phyloP scores from a whole-genome alignment of 2,888 invertebrate species.

The Pediacus dermestoides region DNA sequence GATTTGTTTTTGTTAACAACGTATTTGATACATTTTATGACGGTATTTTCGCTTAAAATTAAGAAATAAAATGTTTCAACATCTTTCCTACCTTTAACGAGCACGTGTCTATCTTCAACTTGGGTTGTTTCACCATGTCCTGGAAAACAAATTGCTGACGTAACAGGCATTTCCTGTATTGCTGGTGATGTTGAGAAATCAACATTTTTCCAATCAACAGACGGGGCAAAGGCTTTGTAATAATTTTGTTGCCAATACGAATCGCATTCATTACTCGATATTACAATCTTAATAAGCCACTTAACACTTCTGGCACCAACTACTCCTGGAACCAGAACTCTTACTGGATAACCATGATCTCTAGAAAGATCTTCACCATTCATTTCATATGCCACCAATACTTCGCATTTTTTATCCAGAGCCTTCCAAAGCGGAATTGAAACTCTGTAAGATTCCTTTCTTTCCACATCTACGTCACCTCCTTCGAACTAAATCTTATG shows the following conservation, averaged over 20 bases:
- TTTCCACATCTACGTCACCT: constrained; percentile 79
- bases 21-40: too few species aligned
- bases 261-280: constrained; percentile 78
- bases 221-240: constrained; percentile 88
- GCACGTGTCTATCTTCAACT: constrained; percentile 53
- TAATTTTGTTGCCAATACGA: constrained; percentile 97
- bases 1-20: too few species aligned
- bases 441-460: constrained; percentile 81
- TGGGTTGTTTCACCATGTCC: constrained; percentile 58
- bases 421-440: constrained; percentile 84
- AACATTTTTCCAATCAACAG: constrained; percentile 81
- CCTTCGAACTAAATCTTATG: constrained; percentile 67
- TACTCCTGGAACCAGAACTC: constrained; percentile 88
- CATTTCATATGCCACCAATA: constrained; percentile 93
- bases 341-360: constrained; percentile 90
- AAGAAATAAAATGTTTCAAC: too few species aligned
- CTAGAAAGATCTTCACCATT: constrained; percentile 78
- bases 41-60: too few species aligned
- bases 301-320: constrained; percentile 95
- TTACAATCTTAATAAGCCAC: constrained; percentile 81
- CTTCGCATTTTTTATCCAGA: constrained; percentile 68
- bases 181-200: constrained; percentile 84
- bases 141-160: constrained; percentile 89
- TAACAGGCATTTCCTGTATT: constrained; percentile 92
- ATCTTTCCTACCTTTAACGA: too few species aligned